Evolutionary conservation across 1,140 invertebrate genomes (phyloP).

Genomic region (Megalopta genalis): DNA sequence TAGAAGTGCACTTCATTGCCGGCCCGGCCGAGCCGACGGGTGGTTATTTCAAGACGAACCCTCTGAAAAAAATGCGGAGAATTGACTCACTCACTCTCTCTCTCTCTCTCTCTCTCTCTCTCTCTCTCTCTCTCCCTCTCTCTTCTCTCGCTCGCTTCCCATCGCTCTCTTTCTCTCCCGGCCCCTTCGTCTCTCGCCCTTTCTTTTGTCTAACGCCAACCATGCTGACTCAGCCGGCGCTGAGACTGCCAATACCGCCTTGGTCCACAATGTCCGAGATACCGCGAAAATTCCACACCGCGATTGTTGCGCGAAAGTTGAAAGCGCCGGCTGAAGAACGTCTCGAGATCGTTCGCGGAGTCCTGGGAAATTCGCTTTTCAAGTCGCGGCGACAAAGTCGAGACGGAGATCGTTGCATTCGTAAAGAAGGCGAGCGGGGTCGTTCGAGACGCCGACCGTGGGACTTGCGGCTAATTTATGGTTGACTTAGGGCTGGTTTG

Average conservation of each 20-base stretch:
- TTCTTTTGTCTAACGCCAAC: conserved; percentile 33
- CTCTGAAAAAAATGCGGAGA: conserved; percentile 8
- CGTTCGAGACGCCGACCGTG: too few relatives aligned
- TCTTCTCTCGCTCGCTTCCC: not conserved
- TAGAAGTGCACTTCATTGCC: conserved; percentile 46
- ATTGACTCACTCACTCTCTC: conserved; percentile 14
- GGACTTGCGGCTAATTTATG: too few relatives aligned
- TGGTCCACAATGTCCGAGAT: not conserved
- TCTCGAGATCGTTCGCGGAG: too few relatives aligned
- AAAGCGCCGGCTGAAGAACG: too few relatives aligned
- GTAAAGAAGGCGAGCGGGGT: too few relatives aligned
- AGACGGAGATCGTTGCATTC: too few relatives aligned
- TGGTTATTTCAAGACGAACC: conserved; percentile 49
- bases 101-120: not conserved
- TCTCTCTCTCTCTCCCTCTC: not conserved
- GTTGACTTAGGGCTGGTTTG: too few relatives aligned
- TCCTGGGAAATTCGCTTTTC: too few relatives aligned
- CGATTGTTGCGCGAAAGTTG: too few relatives aligned
- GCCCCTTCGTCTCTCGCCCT: too few relatives aligned
- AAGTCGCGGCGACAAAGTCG: too few relatives aligned
- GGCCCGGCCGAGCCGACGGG: conserved; percentile 11
- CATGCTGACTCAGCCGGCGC: conserved; percentile 37
- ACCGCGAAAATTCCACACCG: conserved; percentile 11
- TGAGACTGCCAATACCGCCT: not conserved
- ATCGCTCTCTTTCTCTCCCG: not conserved